A percentile compares a stretch with the other conserved stretches of the same genome.
These are phyloP conservation scores for Cephus rjabovi DNA, from an alignment of 2,888 invertebrate genomes.

Conservation along the genomic window DNA sequence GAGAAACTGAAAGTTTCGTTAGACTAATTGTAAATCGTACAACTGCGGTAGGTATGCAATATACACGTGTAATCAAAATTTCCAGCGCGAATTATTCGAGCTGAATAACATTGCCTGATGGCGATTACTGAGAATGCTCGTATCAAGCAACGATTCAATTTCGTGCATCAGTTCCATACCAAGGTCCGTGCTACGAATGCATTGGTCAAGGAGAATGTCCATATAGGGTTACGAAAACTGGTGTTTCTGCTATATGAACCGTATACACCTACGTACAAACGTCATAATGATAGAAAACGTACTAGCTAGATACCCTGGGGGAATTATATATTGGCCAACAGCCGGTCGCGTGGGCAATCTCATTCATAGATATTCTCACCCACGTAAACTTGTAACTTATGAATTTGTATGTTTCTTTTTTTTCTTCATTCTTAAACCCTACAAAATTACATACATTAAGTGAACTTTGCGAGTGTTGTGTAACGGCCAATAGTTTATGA, in stretches of 20 bases:
- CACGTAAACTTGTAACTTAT: slow-evolving; percentile 18
- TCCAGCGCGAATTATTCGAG: slow-evolving; percentile 13
- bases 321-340: slow-evolving; percentile 52
- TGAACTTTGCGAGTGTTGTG: not conserved
- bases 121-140: not conserved
- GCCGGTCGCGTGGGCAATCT: slow-evolving; percentile 53
- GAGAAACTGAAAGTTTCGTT: not conserved
- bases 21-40: not conserved
- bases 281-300: slow-evolving; percentile 39
- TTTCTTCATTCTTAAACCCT: not conserved
- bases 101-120: not conserved
- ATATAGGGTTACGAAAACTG: slow-evolving; percentile 60
- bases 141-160: not conserved
- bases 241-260: slow-evolving; percentile 30
- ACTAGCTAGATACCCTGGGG: slow-evolving; percentile 12
- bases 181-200: not conserved
- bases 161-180: not conserved
- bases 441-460: not conserved
- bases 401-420: not conserved
- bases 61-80: slow-evolving; percentile 8
- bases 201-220: slow-evolving; percentile 34
- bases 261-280: slow-evolving; percentile 15
- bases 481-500: not conserved
- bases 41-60: not conserved
- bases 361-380: slow-evolving; percentile 52